Conservation (phyloP, 2,888 invertebrate genomes). For the Phortica okadai region DNA sequence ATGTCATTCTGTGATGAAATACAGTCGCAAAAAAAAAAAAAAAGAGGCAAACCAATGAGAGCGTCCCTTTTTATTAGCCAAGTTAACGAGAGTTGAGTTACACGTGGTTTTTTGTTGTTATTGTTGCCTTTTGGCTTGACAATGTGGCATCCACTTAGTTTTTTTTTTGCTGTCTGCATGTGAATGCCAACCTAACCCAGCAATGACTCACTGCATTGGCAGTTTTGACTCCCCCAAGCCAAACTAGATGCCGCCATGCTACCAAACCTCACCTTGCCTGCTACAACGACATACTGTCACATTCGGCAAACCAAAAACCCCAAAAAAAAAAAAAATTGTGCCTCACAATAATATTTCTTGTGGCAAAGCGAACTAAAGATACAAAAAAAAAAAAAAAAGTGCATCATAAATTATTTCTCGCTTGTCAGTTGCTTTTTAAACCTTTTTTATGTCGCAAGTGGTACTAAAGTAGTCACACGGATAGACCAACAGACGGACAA, state of each 20-base stretch:
- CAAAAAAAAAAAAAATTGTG: conserved; percentile 6
- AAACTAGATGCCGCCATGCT: background rate
- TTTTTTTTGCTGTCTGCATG: background rate
- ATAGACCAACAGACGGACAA: conserved; percentile 24
- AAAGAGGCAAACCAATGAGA: background rate
- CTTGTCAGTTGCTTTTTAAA: conserved; percentile 51
- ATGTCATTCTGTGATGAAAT: conserved; percentile 25
- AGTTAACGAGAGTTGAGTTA: background rate
- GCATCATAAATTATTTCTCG: conserved; percentile 66
- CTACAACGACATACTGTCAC: background rate
- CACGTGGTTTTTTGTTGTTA: conserved; percentile 13
- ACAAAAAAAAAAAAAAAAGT: conserved; percentile 50
- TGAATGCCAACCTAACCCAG: background rate
- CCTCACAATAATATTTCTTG: conserved; percentile 26
- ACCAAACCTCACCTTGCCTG: background rate
- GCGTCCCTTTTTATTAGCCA: background rate
- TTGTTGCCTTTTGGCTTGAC: conserved; percentile 5
- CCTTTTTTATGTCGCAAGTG: conserved; percentile 36
- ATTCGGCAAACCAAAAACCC: background rate
- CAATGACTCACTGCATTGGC: conserved; percentile 28
- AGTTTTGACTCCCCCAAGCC: conserved; percentile 5
- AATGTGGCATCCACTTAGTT: background rate
- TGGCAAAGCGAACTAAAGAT: conserved; percentile 39
- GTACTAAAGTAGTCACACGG: conserved; percentile 66
- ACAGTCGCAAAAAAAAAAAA: background rate